Conservation (phyloP, 2,888 invertebrate genomes). For the Trichopoda pennipes region DNA sequence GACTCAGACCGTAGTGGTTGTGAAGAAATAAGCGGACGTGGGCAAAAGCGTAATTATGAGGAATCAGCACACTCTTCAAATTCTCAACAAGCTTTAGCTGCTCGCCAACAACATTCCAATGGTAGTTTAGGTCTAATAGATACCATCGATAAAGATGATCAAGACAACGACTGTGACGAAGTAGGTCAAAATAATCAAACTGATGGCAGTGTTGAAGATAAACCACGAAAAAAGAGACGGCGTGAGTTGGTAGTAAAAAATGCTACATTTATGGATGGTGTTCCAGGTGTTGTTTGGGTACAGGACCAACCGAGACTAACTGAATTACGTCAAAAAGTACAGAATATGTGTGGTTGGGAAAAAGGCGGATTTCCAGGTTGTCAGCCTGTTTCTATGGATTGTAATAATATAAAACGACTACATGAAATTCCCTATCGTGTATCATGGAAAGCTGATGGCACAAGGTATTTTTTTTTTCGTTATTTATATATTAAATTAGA, state of each 20-base stretch:
- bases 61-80: conserved; percentile 70
- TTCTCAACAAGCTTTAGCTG: conserved; percentile 71
- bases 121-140: conserved; percentile 68
- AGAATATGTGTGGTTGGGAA: conserved; percentile 91
- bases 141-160: conserved; percentile 62
- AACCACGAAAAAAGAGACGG: conserved; percentile 80
- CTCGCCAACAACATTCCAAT: conserved; percentile 63
- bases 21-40: conserved; percentile 28
- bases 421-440: conserved; percentile 93
- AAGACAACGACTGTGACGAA: conserved; percentile 61
- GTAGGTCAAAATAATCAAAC: conserved; percentile 14
- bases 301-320: conserved; percentile 84
- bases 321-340: conserved; percentile 88
- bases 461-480: conserved; percentile 86
- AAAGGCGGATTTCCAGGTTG: conserved; percentile 94
- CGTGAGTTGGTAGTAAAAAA: conserved; percentile 84
- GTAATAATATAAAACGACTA: conserved; percentile 88
- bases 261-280: conserved; percentile 92
- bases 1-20: conserved; percentile 71
- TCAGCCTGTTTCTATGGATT: conserved; percentile 98
- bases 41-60: conserved; percentile 71
- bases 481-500: background rate
- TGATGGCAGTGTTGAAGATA: conserved; percentile 44
- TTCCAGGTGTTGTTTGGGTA: conserved; percentile 89
- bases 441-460: conserved; percentile 99